Conservation (phyloP, 1,140 invertebrate genomes). For the Reticulitermes speratus region DNA sequence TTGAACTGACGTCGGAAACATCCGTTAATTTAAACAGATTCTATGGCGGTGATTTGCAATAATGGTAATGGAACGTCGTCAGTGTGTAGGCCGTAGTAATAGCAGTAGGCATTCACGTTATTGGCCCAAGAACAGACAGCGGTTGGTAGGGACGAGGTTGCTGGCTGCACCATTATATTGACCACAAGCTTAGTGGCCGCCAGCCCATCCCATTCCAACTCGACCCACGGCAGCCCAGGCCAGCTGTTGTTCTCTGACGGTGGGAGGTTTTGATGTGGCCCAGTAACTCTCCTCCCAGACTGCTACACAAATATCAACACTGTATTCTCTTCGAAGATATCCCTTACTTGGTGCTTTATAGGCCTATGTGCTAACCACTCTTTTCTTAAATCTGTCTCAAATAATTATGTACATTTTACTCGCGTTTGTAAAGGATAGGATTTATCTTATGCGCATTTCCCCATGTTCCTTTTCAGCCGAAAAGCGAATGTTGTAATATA, state of each 20-base stretch:
- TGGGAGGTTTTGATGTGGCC: background rate
- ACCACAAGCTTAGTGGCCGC: background rate
- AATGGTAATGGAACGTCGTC: background rate
- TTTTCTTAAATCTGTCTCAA: too few relatives aligned
- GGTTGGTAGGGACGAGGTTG: background rate
- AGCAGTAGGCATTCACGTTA: background rate
- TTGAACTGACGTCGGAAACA: too few relatives aligned
- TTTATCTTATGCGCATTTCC: too few relatives aligned
- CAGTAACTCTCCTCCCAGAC: too few relatives aligned
- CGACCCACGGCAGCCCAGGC: background rate
- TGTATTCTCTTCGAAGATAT: too few relatives aligned
- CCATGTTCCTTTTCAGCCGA: too few relatives aligned
- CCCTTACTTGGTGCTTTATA: too few relatives aligned
- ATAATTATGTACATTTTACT: too few relatives aligned
- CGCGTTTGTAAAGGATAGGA: too few relatives aligned
- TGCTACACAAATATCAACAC: too few relatives aligned
- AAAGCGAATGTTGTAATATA: too few relatives aligned
- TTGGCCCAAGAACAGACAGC: background rate
- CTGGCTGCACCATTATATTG: background rate
- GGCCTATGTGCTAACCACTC: too few relatives aligned
- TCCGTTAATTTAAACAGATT: background rate
- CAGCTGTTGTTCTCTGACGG: background rate
- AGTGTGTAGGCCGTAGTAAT: background rate
- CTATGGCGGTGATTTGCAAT: background rate
- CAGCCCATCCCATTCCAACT: background rate